phyloP scores from a whole-genome alignment of 1,140 invertebrate genomes.

The Ectropis grisescens region DNA sequence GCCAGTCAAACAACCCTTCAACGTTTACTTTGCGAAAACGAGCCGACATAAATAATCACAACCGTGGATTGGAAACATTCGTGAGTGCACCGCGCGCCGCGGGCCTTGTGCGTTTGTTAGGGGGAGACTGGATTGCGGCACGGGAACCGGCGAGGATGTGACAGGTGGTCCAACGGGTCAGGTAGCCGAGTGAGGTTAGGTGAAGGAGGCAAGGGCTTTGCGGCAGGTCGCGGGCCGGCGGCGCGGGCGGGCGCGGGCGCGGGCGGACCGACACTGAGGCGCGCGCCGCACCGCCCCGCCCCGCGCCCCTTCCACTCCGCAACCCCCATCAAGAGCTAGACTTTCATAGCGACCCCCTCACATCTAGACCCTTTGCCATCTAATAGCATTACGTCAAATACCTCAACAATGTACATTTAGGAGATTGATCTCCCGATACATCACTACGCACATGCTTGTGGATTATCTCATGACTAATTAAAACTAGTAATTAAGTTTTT shows the following conservation, averaged over 20 bases:
- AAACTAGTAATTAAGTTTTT: too few species aligned
- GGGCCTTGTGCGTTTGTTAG: too few species aligned
- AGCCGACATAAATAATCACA: too few species aligned
- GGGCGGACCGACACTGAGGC: constrained; percentile 56
- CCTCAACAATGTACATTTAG: too few species aligned
- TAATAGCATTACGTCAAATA: background rate
- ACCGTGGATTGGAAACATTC: too few species aligned
- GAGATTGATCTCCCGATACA: too few species aligned
- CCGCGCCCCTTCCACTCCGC: constrained; percentile 15
- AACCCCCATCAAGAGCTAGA: constrained; percentile 26
- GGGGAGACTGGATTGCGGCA: too few species aligned
- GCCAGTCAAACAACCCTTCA: too few species aligned
- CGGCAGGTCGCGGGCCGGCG: constrained; percentile 35
- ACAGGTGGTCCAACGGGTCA: constrained; percentile 19
- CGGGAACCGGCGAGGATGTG: constrained; percentile 22
- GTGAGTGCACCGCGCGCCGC: too few species aligned
- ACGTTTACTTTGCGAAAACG: too few species aligned
- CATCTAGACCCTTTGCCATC: constrained; percentile 6
- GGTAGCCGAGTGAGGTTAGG: constrained; percentile 47
- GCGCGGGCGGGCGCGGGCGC: constrained; percentile 48
- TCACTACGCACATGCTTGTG: too few species aligned
- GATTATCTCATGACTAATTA: too few species aligned
- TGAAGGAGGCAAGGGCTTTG: constrained; percentile 17
- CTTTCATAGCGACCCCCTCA: constrained; percentile 21
- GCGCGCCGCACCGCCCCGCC: constrained; percentile 39